These are phyloP conservation scores for Catostomus latipinnis DNA, from an alignment of 2,797 vertebrate genomes.

Conservation along the genomic window DNA sequence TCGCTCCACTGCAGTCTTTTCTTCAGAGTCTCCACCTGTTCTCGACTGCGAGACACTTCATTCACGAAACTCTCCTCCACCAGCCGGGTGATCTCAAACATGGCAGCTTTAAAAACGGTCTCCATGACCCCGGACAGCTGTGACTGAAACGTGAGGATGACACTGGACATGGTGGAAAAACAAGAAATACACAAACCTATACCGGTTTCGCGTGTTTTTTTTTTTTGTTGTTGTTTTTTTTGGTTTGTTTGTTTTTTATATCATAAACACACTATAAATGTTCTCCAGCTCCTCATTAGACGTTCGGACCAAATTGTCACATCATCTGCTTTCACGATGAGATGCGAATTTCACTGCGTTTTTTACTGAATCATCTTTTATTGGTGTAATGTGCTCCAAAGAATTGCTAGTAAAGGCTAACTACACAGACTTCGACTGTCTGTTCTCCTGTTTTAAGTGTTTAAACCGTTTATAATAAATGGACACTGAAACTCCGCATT, in stretches of 20 bases:
- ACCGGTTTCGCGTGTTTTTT: not conserved
- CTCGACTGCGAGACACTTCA: slow-evolving; percentile 74
- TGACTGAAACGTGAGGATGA: slow-evolving; percentile 77
- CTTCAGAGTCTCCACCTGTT: slow-evolving; percentile 78
- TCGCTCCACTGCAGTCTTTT: slow-evolving; percentile 76
- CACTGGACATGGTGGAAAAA: slow-evolving; percentile 70
- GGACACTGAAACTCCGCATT: not conserved
- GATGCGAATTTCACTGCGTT: not conserved
- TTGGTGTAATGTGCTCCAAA: not conserved
- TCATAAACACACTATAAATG: not conserved
- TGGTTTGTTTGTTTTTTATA: too few relatives aligned
- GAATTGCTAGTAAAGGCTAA: not conserved
- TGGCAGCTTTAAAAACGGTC: slow-evolving; percentile 82
- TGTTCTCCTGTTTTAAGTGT: not conserved
- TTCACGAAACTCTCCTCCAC: slow-evolving; percentile 82
- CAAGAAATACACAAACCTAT: too few relatives aligned
- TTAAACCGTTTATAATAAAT: not conserved
- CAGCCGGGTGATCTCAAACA: slow-evolving; percentile 81
- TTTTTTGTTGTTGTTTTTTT: too few relatives aligned
- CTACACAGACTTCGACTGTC: not conserved
- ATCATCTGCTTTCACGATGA: not conserved
- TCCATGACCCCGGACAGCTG: slow-evolving; percentile 84
- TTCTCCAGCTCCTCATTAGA: not conserved
- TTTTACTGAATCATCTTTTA: not conserved
- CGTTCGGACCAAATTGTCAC: not conserved